Conservation (phyloP, 1,140 invertebrate genomes). For the Sminthurides bifidus region DNA sequence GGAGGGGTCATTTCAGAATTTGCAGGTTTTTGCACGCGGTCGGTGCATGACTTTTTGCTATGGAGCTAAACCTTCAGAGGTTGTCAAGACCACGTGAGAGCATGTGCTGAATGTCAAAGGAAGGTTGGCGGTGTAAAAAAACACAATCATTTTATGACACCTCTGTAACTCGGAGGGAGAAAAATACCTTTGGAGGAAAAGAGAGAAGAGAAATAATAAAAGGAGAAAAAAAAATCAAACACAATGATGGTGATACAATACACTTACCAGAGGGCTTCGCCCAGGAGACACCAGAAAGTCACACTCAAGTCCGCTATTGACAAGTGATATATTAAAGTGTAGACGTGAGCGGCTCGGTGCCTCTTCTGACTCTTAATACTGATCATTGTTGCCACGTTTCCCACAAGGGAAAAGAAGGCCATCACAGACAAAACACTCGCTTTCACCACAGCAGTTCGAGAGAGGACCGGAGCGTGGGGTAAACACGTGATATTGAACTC, state of each 20-base stretch:
- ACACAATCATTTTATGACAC: background rate
- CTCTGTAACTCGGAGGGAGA: too few relatives aligned
- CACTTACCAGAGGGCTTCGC: conserved; percentile 58
- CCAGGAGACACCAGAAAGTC: conserved; percentile 63
- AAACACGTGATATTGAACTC: conserved; percentile 41
- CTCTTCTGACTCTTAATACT: conserved; percentile 45
- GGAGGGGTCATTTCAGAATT: too few relatives aligned
- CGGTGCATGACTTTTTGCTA: too few relatives aligned
- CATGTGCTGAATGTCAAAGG: background rate
- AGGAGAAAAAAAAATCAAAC: too few relatives aligned
- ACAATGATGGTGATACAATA: conserved; percentile 2
- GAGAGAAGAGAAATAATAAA: too few relatives aligned
- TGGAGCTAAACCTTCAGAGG: too few relatives aligned
- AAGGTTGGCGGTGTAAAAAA: background rate
- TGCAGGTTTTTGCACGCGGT: too few relatives aligned
- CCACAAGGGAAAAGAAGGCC: conserved; percentile 56
- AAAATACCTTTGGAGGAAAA: too few relatives aligned
- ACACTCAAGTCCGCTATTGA: conserved; percentile 55
- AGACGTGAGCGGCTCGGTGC: conserved; percentile 55
- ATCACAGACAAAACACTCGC: conserved; percentile 52
- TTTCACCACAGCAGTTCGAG: conserved; percentile 45
- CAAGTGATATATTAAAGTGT: conserved; percentile 61
- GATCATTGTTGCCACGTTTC: conserved; percentile 59
- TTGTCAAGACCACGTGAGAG: too few relatives aligned
- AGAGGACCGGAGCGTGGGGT: conserved; percentile 51